Percentiles rank a stretch among this genome's conserved stretches.
These are phyloP conservation scores for Zophobas atratus DNA, from an alignment of 1,140 invertebrate species.

Conservation along the genomic window DNA sequence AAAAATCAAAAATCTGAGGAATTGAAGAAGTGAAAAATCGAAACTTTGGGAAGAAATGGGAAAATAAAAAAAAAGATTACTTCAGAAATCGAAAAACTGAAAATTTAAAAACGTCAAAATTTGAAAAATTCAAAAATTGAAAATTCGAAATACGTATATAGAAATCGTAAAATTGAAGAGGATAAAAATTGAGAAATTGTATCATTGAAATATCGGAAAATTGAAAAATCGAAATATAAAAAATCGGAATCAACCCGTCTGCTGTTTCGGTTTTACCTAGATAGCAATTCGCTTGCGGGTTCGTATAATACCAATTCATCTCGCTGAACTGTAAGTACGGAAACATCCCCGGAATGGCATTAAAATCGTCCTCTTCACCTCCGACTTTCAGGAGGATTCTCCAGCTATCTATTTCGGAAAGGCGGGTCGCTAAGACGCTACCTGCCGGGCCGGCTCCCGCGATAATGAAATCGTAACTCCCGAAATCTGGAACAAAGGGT, in stretches of 20 bases:
- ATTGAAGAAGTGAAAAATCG: too few species aligned
- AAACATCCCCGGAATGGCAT: constrained; percentile 81
- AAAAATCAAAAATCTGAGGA: too few species aligned
- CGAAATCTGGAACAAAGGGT: constrained; percentile 24
- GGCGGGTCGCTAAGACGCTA: constrained; percentile 74
- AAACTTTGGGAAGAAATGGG: too few species aligned
- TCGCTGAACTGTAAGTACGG: constrained; percentile 79
- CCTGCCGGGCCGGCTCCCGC: constrained; percentile 71
- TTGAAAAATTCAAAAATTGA: too few species aligned
- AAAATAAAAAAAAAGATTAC: too few species aligned
- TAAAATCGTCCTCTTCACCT: constrained; percentile 76
- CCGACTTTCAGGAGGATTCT: constrained; percentile 83
- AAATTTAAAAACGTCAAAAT: too few species aligned
- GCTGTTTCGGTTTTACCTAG: constrained; percentile 76
- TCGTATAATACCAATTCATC: constrained; percentile 85
- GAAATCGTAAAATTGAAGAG: too few species aligned
- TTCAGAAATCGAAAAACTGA: too few species aligned
- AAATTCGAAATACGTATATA: too few species aligned
- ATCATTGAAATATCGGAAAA: too few species aligned
- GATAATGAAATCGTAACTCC: constrained; percentile 64
- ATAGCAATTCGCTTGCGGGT: constrained; percentile 71
- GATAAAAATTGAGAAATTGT: too few species aligned
- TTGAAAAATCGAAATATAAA: too few species aligned
- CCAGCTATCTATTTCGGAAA: constrained; percentile 80
- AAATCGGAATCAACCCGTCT: constrained; percentile 80